Evolutionary conservation across 2,888 invertebrate genomes (phyloP).

Genomic region (Caenorhabditis sp.): DNA sequence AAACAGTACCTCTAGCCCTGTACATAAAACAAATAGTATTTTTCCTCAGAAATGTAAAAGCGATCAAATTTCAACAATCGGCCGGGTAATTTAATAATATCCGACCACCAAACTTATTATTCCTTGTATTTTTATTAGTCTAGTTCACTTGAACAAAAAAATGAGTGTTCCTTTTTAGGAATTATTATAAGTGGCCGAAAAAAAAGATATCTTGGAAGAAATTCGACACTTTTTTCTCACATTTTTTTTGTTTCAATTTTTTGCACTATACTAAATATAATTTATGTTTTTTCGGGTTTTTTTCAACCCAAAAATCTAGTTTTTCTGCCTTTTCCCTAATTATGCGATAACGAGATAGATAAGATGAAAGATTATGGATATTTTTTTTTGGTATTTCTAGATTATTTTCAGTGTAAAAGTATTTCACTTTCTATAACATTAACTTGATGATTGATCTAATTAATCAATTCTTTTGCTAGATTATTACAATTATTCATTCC

Average conservation of each 20-base stretch:
- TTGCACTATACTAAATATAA: not conserved
- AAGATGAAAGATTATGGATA: not conserved
- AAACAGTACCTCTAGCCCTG: not conserved
- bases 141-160: not conserved
- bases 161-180: not conserved
- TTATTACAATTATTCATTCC: not conserved
- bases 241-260: not conserved
- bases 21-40: not conserved
- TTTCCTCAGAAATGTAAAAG: not conserved
- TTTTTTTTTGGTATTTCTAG: too few species aligned
- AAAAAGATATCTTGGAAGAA: not conserved
- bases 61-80: not conserved
- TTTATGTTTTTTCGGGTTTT: not conserved
- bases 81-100: not conserved
- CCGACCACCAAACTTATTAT: not conserved
- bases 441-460: not conserved
- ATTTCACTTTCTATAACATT: not conserved
- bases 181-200: not conserved
- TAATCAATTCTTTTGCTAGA: not conserved
- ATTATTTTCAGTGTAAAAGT: not conserved
- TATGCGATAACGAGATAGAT: not conserved
- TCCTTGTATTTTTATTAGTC: not conserved
- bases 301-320: not conserved
- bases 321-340: not conserved
- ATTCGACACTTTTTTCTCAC: not conserved